A percentile compares a stretch with the other conserved stretches of the same genome.
phyloP scores from a whole-genome alignment of 2,888 invertebrate genomes.

The Cantharis lateralis region DNA sequence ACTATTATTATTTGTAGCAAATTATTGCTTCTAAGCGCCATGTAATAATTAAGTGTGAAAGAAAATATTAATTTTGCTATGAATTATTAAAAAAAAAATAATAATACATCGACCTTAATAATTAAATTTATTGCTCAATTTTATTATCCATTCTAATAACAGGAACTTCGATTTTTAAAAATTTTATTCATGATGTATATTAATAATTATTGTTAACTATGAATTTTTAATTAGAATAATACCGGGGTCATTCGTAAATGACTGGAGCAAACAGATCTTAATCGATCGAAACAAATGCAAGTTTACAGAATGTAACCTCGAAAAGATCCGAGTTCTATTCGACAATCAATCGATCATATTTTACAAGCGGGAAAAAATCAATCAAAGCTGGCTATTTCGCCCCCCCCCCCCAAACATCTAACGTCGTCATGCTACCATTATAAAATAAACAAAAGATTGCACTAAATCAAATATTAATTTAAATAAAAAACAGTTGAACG shows the following conservation, averaged over 20 bases:
- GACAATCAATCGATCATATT: too few species aligned
- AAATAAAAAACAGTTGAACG: too few species aligned
- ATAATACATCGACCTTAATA: conserved; percentile 27
- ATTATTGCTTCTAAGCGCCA: conserved; percentile 28
- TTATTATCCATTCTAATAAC: not conserved
- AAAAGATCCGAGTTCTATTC: too few species aligned
- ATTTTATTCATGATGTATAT: not conserved
- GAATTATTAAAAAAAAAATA: conserved; percentile 10
- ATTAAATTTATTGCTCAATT: conserved; percentile 16
- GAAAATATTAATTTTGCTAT: conserved; percentile 16
- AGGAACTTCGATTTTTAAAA: not conserved
- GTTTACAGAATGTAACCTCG: not conserved
- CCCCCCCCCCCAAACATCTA: too few species aligned
- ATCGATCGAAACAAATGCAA: not conserved
- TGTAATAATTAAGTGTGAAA: conserved; percentile 26
- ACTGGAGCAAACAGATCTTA: not conserved
- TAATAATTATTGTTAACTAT: not conserved
- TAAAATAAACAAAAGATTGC: too few species aligned
- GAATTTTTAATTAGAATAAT: not conserved
- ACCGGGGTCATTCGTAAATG: not conserved
- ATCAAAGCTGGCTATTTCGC: too few species aligned
- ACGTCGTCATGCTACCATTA: too few species aligned
- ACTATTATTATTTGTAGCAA: conserved; percentile 29
- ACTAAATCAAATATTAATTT: too few species aligned
- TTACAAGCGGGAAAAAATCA: too few species aligned